Conservation (phyloP, 1,140 invertebrate species). For the Aphelenchoides avenae region DNA sequence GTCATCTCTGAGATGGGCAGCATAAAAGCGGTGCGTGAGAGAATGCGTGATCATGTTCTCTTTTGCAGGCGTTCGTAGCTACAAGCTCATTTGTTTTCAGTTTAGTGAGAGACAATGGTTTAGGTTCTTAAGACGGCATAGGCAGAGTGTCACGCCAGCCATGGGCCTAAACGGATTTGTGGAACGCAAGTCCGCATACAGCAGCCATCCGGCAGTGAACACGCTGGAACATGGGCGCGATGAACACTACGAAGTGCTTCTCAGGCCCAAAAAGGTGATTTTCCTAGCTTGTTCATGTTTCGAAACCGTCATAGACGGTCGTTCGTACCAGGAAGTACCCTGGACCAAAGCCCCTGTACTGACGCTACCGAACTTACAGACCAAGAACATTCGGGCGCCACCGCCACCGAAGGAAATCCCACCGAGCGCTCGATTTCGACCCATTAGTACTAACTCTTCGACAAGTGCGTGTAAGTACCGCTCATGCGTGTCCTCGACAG, state of each 20-base stretch:
- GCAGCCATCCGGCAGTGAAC: conserved; percentile 1
- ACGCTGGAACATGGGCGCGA: conserved; percentile 1
- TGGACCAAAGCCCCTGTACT: conserved; percentile 1
- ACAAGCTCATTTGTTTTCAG: conserved; percentile 1
- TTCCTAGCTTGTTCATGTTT: too few species aligned
- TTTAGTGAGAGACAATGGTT: conserved; percentile 3
- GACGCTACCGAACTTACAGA: conserved; percentile 2
- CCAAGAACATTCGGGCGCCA: conserved; percentile 15
- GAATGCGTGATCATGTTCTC: too few species aligned
- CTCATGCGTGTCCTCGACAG: too few species aligned
- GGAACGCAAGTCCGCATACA: background rate
- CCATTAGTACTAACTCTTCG: conserved; percentile 6
- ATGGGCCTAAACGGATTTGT: conserved; percentile 25
- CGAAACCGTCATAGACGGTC: background rate
- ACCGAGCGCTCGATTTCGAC: background rate
- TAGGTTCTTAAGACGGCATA: conserved; percentile 1
- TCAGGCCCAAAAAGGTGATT: conserved; percentile 25
- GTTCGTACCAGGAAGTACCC: background rate
- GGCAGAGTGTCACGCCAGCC: conserved; percentile 4
- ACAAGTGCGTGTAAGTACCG: conserved; percentile 8
- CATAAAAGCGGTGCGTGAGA: too few species aligned
- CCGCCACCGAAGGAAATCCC: conserved; percentile 1
- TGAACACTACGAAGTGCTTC: conserved; percentile 17
- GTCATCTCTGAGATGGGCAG: too few species aligned
- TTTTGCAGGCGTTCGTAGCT: too few species aligned